These are phyloP conservation scores for Eulemur rufifrons DNA, from an alignment of 2,113 vertebrate species.

Conservation along the genomic window DNA sequence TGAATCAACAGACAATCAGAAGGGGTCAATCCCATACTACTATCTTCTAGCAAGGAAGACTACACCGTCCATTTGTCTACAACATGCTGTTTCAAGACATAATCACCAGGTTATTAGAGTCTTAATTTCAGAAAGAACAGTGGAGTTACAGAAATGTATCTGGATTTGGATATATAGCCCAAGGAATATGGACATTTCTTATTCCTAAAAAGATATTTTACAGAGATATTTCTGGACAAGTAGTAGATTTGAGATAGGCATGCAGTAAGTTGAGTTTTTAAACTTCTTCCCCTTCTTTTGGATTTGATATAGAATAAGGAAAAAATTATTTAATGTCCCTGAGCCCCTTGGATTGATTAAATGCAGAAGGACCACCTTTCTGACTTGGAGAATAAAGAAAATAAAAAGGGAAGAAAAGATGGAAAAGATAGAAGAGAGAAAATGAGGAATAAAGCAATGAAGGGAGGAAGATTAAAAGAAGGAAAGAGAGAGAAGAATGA, in stretches of 20 bases:
- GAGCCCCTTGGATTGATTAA: background rate
- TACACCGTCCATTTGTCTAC: conserved; percentile 35
- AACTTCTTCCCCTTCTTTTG: background rate
- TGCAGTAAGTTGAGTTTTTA: background rate
- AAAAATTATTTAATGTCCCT: background rate
- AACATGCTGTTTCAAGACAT: background rate
- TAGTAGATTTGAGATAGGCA: background rate
- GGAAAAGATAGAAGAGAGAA: background rate
- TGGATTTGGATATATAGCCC: background rate
- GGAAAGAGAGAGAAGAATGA: too few relatives aligned
- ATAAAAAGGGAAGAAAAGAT: background rate
- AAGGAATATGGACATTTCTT: background rate
- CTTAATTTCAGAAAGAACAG: background rate
- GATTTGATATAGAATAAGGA: background rate
- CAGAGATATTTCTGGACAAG: background rate
- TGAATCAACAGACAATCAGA: conserved; percentile 68
- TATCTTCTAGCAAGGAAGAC: conserved; percentile 42
- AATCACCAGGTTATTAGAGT: background rate
- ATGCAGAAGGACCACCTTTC: background rate
- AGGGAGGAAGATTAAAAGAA: background rate
- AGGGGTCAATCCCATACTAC: background rate
- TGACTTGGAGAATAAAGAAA: background rate
- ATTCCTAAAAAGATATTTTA: background rate
- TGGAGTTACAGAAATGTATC: background rate
- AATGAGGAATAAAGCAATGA: background rate